These are phyloP conservation scores for Diadema setosum DNA, from an alignment of 35 echinoderm and acorn worm genomes.

Conservation along the genomic window DNA sequence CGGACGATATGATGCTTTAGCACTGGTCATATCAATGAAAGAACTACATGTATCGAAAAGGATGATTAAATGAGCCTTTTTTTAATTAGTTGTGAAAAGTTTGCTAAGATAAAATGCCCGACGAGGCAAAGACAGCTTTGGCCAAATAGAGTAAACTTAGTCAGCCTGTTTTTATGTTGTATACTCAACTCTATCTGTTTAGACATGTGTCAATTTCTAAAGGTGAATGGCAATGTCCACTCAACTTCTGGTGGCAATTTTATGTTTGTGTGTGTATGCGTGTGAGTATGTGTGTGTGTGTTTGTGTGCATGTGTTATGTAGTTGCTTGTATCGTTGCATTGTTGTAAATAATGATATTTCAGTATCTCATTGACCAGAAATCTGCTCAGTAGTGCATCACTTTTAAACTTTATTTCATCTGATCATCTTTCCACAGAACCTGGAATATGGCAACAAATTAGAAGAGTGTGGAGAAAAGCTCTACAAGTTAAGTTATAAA, in stretches of 20 bases:
- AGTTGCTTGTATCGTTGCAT: neutral
- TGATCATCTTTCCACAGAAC: neutral
- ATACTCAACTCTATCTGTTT: no score
- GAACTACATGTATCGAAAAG: no score
- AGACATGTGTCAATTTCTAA: no score
- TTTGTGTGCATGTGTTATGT: neutral
- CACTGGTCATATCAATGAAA: no score
- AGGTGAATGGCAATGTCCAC: no score
- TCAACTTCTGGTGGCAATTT: neutral
- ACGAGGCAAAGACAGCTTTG: no score
- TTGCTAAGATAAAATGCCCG: no score
- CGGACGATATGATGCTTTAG: no score
- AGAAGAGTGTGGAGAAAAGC: slow-evolving; percentile 11
- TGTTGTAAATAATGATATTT: neutral
- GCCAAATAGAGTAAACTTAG: no score
- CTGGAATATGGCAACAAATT: slow-evolving; percentile 19
- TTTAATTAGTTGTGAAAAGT: no score
- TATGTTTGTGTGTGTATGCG: neutral
- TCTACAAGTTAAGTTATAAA: slow-evolving; percentile 26
- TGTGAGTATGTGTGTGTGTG: neutral
- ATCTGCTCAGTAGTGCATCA: neutral
- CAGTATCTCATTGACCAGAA: neutral
- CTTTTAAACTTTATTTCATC: neutral
- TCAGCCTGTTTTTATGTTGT: no score
- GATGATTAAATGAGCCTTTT: no score